Evolutionary conservation across 2,113 vertebrate genomes (phyloP).

Genomic region (Thermophis baileyi): DNA sequence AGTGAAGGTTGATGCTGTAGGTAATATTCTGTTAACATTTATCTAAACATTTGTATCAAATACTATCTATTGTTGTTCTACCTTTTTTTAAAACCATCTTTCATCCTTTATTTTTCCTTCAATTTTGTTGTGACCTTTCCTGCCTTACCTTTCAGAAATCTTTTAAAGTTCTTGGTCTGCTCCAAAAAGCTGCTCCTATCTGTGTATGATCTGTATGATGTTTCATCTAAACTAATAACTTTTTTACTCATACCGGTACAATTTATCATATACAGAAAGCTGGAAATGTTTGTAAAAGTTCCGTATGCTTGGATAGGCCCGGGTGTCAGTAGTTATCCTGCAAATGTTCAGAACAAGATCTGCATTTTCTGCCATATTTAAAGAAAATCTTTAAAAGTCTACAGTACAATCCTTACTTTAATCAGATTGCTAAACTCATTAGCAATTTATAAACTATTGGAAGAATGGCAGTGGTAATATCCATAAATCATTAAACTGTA

Average conservation of each 20-base stretch:
- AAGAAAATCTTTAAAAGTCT: slow-evolving; percentile 43
- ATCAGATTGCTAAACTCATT: neutral
- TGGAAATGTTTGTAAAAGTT: neutral
- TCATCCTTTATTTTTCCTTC: neutral
- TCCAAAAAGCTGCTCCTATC: neutral
- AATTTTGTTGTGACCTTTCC: neutral
- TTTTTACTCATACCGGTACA: slow-evolving; percentile 12
- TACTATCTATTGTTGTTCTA: neutral
- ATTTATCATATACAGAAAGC: neutral
- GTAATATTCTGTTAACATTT: neutral
- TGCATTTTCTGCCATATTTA: slow-evolving; percentile 3
- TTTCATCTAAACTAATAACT: neutral
- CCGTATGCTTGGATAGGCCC: neutral
- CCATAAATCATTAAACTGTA: neutral
- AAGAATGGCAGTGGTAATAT: neutral
- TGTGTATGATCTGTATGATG: neutral
- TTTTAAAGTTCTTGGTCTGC: neutral
- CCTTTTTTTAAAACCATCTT: neutral
- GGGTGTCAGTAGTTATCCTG: neutral
- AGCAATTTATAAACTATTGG: neutral
- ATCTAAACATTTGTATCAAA: neutral
- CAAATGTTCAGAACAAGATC: neutral
- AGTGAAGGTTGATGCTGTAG: neutral
- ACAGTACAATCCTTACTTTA: slow-evolving; percentile 47
- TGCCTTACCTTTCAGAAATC: neutral